Base-by-base conservation (phyloP, 1,140 invertebrate species). In the Bombyx mori region DNA sequence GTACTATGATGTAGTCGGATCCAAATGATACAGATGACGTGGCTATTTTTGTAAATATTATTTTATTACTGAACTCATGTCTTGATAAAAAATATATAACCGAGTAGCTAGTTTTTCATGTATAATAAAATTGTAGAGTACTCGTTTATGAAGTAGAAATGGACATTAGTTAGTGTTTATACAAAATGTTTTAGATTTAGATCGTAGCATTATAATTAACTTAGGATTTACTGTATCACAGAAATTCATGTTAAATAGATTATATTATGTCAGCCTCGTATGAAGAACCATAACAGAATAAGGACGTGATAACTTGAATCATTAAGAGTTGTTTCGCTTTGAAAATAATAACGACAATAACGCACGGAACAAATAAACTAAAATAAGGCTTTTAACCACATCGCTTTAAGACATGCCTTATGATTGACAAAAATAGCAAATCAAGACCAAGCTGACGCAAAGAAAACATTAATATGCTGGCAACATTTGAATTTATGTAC, bases 91-190 rank as follows among this genome's bases (percentile, higher is more conserved):
- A 56, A 45, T 77, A 75, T 82, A 82, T 83, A 67, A 62, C 68
- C 79, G 79, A 73, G 75, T 84, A 82, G 81, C 59, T 86, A 86
- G 83, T 75, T 84, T 80, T 81, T 73, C 82, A 82, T 86, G 83
- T 86, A 86, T 80, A 84, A 84, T 84, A 85, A 85, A 86, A 86
- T 84, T 82, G 79, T 86, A 84, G 83, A 78, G 56, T 85, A 84
- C 73, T 75, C 75, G 71, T 75, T 63, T 76, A 74, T 68, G 63
- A 66, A 66, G 68, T 83, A 80, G 79, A 71, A 66, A 63, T 68
- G 69, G 69, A 69, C 66, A 63, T 86, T 56, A 86, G 80, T 77
- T 86, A 86, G 83, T 83, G 77, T 86, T 86, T 86, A 82, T 86
- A 86, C 83, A 83, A 81, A 79, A 49, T 79, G 79, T 60, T 72